Base-by-base conservation (phyloP, 2,888 invertebrate genomes). In the Scotopteryx bipunctaria region DNA sequence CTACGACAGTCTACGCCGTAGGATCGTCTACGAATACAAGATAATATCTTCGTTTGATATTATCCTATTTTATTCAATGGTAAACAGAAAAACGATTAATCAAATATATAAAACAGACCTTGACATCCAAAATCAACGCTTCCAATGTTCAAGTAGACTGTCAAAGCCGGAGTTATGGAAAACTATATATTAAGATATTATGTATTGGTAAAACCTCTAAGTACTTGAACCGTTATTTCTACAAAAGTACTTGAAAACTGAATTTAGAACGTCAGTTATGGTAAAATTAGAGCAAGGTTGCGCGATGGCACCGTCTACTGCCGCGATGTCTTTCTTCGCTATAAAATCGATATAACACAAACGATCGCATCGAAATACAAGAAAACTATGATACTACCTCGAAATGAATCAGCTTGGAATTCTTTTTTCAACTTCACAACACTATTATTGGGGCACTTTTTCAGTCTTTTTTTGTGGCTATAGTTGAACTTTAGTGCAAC, bases 211-310 rank as follows among this genome's bases (percentile, higher is more conserved):
- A 21, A 21, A 6, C 6, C 1, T 27, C 27, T 27, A 27, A 27
- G 27, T 11, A 27, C 9, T 27, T 1, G 11, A 11, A 11, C 9
- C 27, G 9, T 23, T 6, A 27, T 27, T 27, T 5, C 25, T 25
- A n/a, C 2, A 25, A 25, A 25, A 27, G 27, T 27, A 27, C 2
- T 27, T 33, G 1, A 19, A 9, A 35, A 35, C 14, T 32, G 47
- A 61, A 61, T 61, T 36, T 31, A 14, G 11, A 59, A 29, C 41
- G 27, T 27, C 27, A 27, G 4, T 35, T 48, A 31, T 36, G 71
- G 72, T 77, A 86, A 27, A 54, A 86, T 76, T 83, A 76, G 88
- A 81, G 71, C 88, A 81, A 88, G 89, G 89, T 74, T 86, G 69
- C 69, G 63, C 66, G 66, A 69, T 68, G 57, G 53, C 73, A 76